phyloP scores from a whole-genome alignment of 2,113 vertebrate species.

The Abramis brama region DNA sequence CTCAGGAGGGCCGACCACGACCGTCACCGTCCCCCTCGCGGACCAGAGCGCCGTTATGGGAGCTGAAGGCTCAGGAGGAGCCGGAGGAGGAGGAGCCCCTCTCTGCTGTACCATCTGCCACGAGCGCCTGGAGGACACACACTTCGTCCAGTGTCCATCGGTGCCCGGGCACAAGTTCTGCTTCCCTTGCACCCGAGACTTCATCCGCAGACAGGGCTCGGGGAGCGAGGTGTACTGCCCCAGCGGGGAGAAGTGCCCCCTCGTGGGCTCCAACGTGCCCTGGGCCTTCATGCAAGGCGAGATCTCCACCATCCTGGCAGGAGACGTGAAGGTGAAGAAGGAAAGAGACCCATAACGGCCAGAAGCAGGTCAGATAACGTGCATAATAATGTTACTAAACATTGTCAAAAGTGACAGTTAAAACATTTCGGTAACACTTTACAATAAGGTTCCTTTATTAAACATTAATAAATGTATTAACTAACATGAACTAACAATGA shows the following conservation, averaged over 20 bases:
- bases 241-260: slow-evolving; percentile 85
- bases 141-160: slow-evolving; percentile 88
- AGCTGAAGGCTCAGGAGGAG: slow-evolving; percentile 38
- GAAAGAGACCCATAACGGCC: slow-evolving; percentile 79
- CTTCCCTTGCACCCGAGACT: slow-evolving; percentile 87
- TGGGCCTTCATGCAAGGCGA: slow-evolving; percentile 95
- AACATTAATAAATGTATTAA: no score
- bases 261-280: slow-evolving; percentile 86
- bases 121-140: slow-evolving; percentile 85
- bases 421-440: no score
- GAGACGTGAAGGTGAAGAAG: slow-evolving; percentile 88
- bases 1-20: slow-evolving; percentile 65
- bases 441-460: no score
- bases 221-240: slow-evolving; percentile 88
- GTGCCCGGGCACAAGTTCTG: slow-evolving; percentile 88
- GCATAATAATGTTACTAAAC: no score
- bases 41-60: slow-evolving; percentile 52
- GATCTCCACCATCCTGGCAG: slow-evolving; percentile 87
- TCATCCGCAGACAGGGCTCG: slow-evolving; percentile 83
- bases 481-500: no score
- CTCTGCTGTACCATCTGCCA: slow-evolving; percentile 88
- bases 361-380: slow-evolving; percentile 26
- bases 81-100: slow-evolving; percentile 67
- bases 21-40: slow-evolving; percentile 67
- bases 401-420: not conserved